These are phyloP conservation scores for Cricetomys ansorgei DNA, from an alignment of 2,113 vertebrate species.

Conservation along the genomic window DNA sequence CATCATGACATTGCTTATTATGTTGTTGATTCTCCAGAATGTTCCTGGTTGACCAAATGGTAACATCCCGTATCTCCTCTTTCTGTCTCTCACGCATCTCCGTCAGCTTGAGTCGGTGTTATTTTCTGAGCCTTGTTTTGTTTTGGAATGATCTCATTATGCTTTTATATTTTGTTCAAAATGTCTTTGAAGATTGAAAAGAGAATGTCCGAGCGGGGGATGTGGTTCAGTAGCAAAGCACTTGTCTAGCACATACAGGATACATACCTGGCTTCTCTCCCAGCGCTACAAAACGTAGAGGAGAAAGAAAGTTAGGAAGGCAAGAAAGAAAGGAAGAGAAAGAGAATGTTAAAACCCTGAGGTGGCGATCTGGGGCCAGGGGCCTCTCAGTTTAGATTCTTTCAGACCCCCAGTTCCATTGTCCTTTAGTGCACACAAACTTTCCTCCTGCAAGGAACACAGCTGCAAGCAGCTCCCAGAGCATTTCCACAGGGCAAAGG, in stretches of 20 bases:
- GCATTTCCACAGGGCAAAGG: not conserved
- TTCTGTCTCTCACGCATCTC: not conserved
- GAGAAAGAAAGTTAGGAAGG: not conserved
- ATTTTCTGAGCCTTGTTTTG: not conserved
- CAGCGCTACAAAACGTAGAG: not conserved
- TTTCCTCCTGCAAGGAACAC: not conserved
- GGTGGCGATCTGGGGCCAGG: not conserved
- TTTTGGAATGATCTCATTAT: conserved; percentile 12
- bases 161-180: not conserved
- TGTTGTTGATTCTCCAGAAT: not conserved
- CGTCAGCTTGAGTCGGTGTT: not conserved
- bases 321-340: not conserved
- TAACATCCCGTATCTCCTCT: not conserved
- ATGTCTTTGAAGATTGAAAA: conserved; percentile 4
- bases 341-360: not conserved
- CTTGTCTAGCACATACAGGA: not conserved
- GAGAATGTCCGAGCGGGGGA: not conserved
- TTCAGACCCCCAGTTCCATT: not conserved
- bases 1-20: not conserved
- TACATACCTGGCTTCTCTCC: not conserved
- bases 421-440: not conserved
- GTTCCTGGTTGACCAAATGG: not conserved
- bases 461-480: not conserved
- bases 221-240: not conserved
- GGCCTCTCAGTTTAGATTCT: not conserved